Evolutionary conservation across 1,140 invertebrate genomes (phyloP).

Genomic region (Hyposmocoma kahamanoa): DNA sequence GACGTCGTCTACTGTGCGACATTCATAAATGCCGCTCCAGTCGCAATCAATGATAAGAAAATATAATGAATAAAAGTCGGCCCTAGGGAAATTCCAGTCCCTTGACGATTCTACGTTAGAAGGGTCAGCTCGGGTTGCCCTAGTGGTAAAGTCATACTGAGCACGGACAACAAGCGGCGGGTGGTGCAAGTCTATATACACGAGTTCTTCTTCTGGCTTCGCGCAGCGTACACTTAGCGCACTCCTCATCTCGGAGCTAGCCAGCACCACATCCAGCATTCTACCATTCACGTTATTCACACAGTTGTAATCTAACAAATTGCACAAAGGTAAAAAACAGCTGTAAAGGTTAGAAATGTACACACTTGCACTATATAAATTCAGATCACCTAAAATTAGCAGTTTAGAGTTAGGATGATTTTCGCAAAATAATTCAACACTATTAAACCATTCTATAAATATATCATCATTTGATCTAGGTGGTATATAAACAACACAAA

Average conservation of each 20-base stretch:
- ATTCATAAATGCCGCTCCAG: neutral
- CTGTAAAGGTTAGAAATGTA: neutral
- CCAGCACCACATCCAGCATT: slow-evolving; percentile 7
- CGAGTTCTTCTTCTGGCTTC: neutral
- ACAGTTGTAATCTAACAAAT: slow-evolving; percentile 2
- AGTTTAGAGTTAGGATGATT: neutral
- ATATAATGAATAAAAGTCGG: neutral
- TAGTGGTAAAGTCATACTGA: neutral
- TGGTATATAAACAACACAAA: slow-evolving; percentile 8
- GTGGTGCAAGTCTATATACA: slow-evolving; percentile 1
- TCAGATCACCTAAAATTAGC: slow-evolving; percentile 5
- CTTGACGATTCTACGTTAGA: neutral
- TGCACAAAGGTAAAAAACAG: neutral
- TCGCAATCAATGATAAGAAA: neutral
- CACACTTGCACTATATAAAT: slow-evolving; percentile 3
- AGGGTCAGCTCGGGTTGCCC: too few species aligned
- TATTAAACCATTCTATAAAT: slow-evolving; percentile 7
- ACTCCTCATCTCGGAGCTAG: neutral
- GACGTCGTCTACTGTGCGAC: neutral
- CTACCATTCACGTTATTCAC: slow-evolving; percentile 7
- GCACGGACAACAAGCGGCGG: neutral
- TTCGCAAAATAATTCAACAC: neutral
- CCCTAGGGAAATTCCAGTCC: slow-evolving; percentile 2
- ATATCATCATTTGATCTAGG: neutral
- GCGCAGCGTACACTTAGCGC: neutral